phyloP scores from a whole-genome alignment of 2,797 vertebrate genomes.

The Aphelocoma californica region DNA sequence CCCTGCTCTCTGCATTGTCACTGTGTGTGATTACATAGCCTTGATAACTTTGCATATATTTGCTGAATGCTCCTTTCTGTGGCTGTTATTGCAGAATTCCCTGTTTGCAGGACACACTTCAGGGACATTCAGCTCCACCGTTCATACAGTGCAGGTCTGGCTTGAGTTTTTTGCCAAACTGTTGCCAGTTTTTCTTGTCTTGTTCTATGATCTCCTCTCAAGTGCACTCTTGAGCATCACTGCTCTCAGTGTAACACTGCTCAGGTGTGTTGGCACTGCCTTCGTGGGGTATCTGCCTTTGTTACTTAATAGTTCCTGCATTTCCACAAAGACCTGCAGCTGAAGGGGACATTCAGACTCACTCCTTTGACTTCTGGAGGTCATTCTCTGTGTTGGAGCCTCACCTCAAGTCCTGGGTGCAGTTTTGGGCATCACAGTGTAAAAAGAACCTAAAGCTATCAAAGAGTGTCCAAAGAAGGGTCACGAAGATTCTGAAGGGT shows the following conservation, averaged over 20 bases:
- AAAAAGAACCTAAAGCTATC: not conserved
- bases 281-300: not conserved
- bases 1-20: not conserved
- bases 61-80: not conserved
- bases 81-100: not conserved
- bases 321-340: not conserved
- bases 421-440: not conserved
- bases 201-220: not conserved
- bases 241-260: not conserved
- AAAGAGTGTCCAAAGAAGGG: not conserved
- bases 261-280: not conserved
- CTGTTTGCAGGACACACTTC: not conserved
- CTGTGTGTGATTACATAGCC: not conserved
- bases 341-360: not conserved
- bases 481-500: accelerated
- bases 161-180: not conserved
- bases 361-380: not conserved
- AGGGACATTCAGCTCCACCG: not conserved
- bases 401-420: not conserved
- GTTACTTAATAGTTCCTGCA: not conserved
- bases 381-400: accelerated
- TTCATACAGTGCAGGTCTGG: not conserved
- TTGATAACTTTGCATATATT: not conserved
- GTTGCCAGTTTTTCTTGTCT: not conserved
- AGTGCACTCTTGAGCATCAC: not conserved